Base-by-base conservation (phyloP, 2,888 invertebrate species). In the Tryphoninae sp. region DNA sequence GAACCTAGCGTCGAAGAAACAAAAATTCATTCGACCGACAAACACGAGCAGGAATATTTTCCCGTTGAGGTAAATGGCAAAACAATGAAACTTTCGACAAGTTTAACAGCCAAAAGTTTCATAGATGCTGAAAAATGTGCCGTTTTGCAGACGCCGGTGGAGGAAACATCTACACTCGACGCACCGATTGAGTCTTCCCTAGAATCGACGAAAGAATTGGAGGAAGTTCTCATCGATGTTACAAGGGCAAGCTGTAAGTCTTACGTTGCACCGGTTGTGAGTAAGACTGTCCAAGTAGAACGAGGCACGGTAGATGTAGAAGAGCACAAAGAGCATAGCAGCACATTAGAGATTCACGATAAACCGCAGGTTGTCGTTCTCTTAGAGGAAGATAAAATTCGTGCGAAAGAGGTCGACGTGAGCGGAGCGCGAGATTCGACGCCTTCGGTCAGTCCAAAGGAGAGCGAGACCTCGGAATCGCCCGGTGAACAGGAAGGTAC, bases 261-360 rank as follows among this genome's bases (percentile, higher is more conserved):
- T 81, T 86, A 88, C 82, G 89, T 89, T 87, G 87, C 87, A 89
- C 88, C 87, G 86, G 83, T 89, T 88, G 85, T 80, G 83, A 85
- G 73, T 81, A 86, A 87, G 84, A 87, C 86, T 87, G 87, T 87
- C 85, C 85, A 89, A 81, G 82, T 92, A 91, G 90, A 89, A 84
- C 84, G 85, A 85, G 88, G 90, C 91, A 92, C 91, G 87, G 90
- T 92, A 92, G 92, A 90, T 85, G 85, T 92, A 91, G 90, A 87
- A 86, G 83, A 88, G 90, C 90, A 91, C 91, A 81, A 87, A 86
- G 90, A 86, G 80, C 86, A 85, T 88, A 89, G 84, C 85, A 80
- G 89, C 90, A 90, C 91, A 85, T 87, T 92, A 91, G 90, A 90
- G 82, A 83, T 84, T 84, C 84, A 79, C 82, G 85, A 83, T 86